Evolutionary conservation across 1,140 invertebrate species (phyloP).

Genomic region (Glossosoma conforme): DNA sequence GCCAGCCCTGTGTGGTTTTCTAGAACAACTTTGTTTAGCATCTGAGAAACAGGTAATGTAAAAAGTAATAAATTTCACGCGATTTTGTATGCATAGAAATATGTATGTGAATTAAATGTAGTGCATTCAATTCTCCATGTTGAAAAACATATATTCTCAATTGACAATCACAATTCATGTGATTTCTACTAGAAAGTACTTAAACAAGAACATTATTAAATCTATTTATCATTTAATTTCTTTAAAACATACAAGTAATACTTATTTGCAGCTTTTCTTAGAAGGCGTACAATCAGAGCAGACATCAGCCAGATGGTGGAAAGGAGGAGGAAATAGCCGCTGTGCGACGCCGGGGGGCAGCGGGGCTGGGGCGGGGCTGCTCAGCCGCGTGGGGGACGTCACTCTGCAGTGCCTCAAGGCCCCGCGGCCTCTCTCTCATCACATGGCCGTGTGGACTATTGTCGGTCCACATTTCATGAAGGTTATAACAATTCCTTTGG

Average conservation of each 20-base stretch:
- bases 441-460: conserved; percentile 86
- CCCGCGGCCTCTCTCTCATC: conserved; percentile 80
- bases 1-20: conserved; percentile 72
- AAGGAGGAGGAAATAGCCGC: conserved; percentile 42
- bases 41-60: conserved; percentile 66
- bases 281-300: conserved; percentile 35
- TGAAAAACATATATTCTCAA: too few relatives aligned
- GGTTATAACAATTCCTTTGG: too few relatives aligned
- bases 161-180: too few relatives aligned
- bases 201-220: too few relatives aligned
- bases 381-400: conserved; percentile 80
- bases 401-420: conserved; percentile 82
- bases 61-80: too few relatives aligned
- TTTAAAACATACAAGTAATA: too few relatives aligned
- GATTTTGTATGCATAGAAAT: too few relatives aligned
- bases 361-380: conserved; percentile 52
- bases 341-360: conserved; percentile 27
- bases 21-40: conserved; percentile 73
- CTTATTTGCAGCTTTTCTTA: conserved; percentile 20
- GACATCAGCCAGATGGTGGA: conserved; percentile 52
- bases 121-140: too few relatives aligned
- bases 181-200: too few relatives aligned
- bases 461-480: conserved; percentile 90
- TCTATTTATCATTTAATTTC: conserved; percentile 6
- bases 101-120: too few relatives aligned